Evolutionary conservation across 2,113 vertebrate species (phyloP).

Genomic region (Melozone crissalis): DNA sequence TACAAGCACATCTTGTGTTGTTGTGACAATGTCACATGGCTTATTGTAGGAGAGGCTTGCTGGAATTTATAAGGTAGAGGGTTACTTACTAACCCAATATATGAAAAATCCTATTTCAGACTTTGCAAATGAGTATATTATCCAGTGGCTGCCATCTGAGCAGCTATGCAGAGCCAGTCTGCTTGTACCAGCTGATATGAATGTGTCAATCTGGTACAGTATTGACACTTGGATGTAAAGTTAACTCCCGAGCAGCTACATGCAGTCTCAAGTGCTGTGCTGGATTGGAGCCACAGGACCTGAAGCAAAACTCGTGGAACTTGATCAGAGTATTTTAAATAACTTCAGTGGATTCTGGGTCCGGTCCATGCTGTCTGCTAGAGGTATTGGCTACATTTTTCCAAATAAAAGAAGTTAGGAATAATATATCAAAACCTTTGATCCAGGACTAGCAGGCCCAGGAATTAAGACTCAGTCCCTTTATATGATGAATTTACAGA

Average conservation of each 20-base stretch:
- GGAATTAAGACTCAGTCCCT: conserved; percentile 37
- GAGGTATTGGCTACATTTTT: conserved; percentile 63
- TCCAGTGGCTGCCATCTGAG: not conserved
- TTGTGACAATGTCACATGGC: not conserved
- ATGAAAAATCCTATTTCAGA: conserved; percentile 3
- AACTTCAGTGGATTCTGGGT: conserved; percentile 57
- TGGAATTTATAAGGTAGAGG: not conserved
- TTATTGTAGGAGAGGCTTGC: not conserved
- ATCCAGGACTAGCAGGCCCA: conserved; percentile 15
- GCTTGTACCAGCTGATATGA: not conserved
- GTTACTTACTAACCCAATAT: not conserved
- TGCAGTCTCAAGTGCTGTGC: not conserved
- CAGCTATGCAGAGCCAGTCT: not conserved
- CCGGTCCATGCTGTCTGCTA: conserved; percentile 56
- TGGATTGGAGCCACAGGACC: conserved; percentile 38
- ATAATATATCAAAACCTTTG: conserved; percentile 65
- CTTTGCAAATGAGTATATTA: not conserved
- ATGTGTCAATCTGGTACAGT: not conserved
- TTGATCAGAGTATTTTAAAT: conserved; percentile 57
- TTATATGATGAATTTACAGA: conserved; percentile 57
- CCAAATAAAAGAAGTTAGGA: conserved; percentile 62
- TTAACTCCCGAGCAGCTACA: conserved; percentile 37
- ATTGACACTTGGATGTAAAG: not conserved
- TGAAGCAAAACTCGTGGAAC: conserved; percentile 55
- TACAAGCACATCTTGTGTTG: not conserved